phyloP scores from a whole-genome alignment of 2,797 vertebrate genomes.

The Gymnodraco acuticeps region DNA sequence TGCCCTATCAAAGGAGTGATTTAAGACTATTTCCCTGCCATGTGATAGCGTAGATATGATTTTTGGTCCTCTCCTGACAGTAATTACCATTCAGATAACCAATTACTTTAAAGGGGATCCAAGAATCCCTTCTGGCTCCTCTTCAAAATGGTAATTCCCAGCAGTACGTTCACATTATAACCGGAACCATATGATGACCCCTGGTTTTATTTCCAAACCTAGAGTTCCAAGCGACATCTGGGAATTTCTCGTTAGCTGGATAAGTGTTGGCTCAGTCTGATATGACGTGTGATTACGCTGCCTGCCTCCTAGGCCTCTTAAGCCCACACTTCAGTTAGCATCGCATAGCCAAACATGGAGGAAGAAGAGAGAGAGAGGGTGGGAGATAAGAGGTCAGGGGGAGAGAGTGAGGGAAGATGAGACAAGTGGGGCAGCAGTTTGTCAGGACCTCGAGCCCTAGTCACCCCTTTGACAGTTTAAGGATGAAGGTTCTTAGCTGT shows the following conservation, averaged over 20 bases:
- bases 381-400: conserved; percentile 60
- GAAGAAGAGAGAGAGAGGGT: conserved; percentile 8
- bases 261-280: conserved; percentile 69
- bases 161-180: conserved; percentile 66
- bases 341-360: conserved; percentile 51
- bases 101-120: conserved; percentile 73
- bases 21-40: conserved; percentile 41
- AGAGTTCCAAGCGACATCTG: conserved; percentile 65
- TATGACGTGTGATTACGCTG: conserved; percentile 74
- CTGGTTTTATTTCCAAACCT: conserved; percentile 77
- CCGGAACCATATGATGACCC: conserved; percentile 72
- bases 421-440: conserved; percentile 73
- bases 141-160: conserved; percentile 72
- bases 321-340: conserved; percentile 78
- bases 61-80: conserved; percentile 63
- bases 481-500: conserved; percentile 77
- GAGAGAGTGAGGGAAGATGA: conserved; percentile 55
- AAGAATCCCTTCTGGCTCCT: conserved; percentile 69
- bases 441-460: conserved; percentile 74
- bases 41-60: conserved; percentile 61
- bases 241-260: conserved; percentile 72
- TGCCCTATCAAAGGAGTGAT: conserved; percentile 61
- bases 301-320: conserved; percentile 64
- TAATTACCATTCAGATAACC: conserved; percentile 78
- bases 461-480: conserved; percentile 73